Conservation (phyloP, 2,888 invertebrate genomes). For the Caenorhabditis sp. region DNA sequence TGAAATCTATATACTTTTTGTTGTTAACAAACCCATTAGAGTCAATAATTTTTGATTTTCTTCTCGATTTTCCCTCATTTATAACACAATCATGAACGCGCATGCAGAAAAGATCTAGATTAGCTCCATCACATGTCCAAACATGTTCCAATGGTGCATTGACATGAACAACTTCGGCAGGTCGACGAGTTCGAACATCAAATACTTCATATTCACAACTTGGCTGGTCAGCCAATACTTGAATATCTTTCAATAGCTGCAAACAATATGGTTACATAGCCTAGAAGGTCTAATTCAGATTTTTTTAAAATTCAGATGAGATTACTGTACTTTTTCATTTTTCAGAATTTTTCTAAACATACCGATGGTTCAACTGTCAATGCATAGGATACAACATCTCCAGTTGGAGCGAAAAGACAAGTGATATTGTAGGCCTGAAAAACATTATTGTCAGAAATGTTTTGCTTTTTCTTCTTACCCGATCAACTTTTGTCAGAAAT, state of each 20-base stretch:
- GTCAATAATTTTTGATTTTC: slow-evolving; percentile 33
- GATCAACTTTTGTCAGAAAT: slow-evolving; percentile 69
- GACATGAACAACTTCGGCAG: slow-evolving; percentile 65
- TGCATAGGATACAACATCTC: slow-evolving; percentile 70
- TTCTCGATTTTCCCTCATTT: slow-evolving; percentile 64
- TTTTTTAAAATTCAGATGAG: no score
- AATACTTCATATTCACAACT: slow-evolving; percentile 60
- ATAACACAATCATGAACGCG: slow-evolving; percentile 68
- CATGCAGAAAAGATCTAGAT: slow-evolving; percentile 70
- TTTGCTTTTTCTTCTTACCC: no score
- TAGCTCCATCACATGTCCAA: slow-evolving; percentile 66
- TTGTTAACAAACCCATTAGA: slow-evolving; percentile 54
- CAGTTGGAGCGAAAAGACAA: slow-evolving; percentile 59
- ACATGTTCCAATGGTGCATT: slow-evolving; percentile 64
- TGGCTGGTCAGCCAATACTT: slow-evolving; percentile 38
- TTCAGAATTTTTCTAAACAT: background rate
- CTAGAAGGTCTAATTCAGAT: no score
- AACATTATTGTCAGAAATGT: no score
- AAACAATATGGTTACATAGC: background rate
- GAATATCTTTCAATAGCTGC: slow-evolving; percentile 32
- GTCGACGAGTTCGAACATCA: slow-evolving; percentile 60
- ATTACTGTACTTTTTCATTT: no score
- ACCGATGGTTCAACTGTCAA: slow-evolving; percentile 60
- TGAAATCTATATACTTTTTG: slow-evolving; percentile 3
- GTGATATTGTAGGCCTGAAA: slow-evolving; percentile 48